Percentiles rank a stretch among this genome's conserved stretches.
Evolutionary conservation across 2,888 invertebrate species (phyloP).

Genomic region (Acanthosoma haemorrhoidale): DNA sequence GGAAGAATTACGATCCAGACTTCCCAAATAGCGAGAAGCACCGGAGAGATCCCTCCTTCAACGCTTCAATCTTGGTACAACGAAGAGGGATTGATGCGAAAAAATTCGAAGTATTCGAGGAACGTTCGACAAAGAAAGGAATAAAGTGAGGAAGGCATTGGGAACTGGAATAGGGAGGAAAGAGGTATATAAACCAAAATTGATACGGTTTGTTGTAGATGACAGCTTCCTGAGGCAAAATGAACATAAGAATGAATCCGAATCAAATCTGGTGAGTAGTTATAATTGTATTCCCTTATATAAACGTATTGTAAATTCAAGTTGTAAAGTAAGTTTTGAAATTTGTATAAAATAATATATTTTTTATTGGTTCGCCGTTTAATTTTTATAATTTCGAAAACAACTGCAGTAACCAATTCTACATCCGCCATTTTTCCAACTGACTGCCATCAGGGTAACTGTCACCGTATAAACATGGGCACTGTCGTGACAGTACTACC

Average conservation of each 20-base stretch:
- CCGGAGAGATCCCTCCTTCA: not conserved
- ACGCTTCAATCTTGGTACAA: not conserved
- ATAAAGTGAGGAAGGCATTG: conserved; percentile 12
- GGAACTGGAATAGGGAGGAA: not conserved
- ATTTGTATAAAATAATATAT: too few species aligned
- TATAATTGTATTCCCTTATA: too few species aligned
- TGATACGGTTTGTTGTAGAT: conserved; percentile 4
- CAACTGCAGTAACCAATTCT: too few species aligned
- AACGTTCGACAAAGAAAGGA: conserved; percentile 30
- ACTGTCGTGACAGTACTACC: too few species aligned
- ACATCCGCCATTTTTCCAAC: too few species aligned
- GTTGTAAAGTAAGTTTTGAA: too few species aligned
- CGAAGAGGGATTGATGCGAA: conserved; percentile 19
- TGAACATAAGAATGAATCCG: not conserved
- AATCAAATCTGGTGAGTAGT: not conserved
- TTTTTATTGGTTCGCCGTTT: too few species aligned
- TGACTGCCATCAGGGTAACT: too few species aligned
- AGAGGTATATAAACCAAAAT: not conserved
- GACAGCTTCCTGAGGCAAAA: conserved; percentile 17
- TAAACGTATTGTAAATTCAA: too few species aligned
- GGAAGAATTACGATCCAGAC: not conserved
- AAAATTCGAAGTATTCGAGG: conserved; percentile 29
- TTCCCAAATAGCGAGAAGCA: conserved; percentile 4
- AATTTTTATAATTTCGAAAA: too few species aligned
- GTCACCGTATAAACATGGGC: too few species aligned